These are phyloP conservation scores for Drosophila trapezifrons DNA, from an alignment of 1,140 invertebrate species.

Conservation along the genomic window DNA sequence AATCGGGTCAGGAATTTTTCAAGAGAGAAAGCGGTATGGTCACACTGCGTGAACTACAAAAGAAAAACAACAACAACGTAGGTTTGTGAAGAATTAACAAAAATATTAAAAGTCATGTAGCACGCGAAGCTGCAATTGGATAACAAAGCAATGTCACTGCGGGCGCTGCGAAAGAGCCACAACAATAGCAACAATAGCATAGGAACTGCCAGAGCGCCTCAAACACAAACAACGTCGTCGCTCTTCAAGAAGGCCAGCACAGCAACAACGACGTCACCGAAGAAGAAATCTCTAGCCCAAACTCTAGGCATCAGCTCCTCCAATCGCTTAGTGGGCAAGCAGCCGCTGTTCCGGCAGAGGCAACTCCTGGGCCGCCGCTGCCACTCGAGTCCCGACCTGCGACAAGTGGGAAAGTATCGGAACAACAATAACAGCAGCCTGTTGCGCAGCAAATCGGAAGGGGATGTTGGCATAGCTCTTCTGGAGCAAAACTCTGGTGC, in stretches of 20 bases:
- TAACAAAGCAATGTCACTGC: constrained; percentile 78
- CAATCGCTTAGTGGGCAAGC: constrained; percentile 15
- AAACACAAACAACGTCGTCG: constrained; percentile 18
- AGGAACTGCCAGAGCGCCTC: constrained; percentile 29
- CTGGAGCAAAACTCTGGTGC: constrained; percentile 30
- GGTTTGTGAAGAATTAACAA: constrained; percentile 2
- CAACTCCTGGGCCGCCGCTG: constrained; percentile 58
- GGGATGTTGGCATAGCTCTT: constrained; percentile 53
- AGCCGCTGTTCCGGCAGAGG: constrained; percentile 30
- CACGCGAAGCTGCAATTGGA: constrained; percentile 12
- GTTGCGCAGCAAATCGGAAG: constrained; percentile 78
- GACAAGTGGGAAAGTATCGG: constrained; percentile 14
- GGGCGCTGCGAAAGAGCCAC: constrained; percentile 74
- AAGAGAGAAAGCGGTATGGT: constrained; percentile 9
- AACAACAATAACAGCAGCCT: constrained; percentile 37
- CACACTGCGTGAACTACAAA: constrained; percentile 24
- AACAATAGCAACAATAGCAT: constrained; percentile 30
- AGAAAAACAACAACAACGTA: constrained; percentile 23
- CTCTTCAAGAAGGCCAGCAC: constrained; percentile 65
- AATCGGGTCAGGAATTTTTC: constrained; percentile 25
- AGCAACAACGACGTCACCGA: constrained; percentile 51
- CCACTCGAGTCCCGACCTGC: constrained; percentile 70
- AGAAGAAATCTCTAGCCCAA: constrained; percentile 31
- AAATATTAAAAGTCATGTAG: constrained; percentile 46
- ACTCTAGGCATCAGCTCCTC: constrained; percentile 9